Evolutionary conservation across 2,797 vertebrate genomes (phyloP), one percentile per base, ranked within the genome.

Genomic region (Enteromius anoplus): DNA sequence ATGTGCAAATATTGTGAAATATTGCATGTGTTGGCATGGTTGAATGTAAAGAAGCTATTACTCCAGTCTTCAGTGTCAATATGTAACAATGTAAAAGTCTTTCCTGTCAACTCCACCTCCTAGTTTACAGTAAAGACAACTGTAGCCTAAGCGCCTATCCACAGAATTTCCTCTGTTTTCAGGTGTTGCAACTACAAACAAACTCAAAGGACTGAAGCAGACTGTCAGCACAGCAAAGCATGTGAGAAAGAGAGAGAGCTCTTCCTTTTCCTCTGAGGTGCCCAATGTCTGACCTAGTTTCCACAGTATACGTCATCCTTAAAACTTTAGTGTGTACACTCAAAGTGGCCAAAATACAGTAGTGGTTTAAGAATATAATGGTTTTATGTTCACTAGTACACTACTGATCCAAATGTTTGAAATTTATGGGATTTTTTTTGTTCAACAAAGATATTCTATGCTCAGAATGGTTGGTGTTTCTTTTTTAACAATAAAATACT

Each of bases 281-380:
- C 91, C 90, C 66, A 40, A 90, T 15, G 64, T 92, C 91, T 93
- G 84, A 93, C 93, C 93, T 92, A 95, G 89, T 95, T 95, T 94
- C 91, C 91, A 91, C 86, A 86, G 89, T 84, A 89, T 88, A 92
- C 88, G 47, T 91, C 91, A 91, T 75, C 88, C 83, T 81, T 77
- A 79, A 83, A 91, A 92, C 88, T 88, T 90, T 32, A 32, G 32
- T 79, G 81, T 84, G 72, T 80, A 81, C 85, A 32, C 68, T 21
- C 23, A 8, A 89, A 88, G 79, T 83, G 78, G 60, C 73, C 84
- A 90, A 83, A 78, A 89, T 87, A 89, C 87, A n/a, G 64, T 21
- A 65, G 7, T 14, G 12, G 32, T 12, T 11, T 15, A 79, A 34
- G n/a, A 55, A 69, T 26, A 51, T 51, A 42, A 26, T 17, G 3